phyloP scores from a whole-genome alignment of 2,888 invertebrate species.

The Plemyria rubiginata region DNA sequence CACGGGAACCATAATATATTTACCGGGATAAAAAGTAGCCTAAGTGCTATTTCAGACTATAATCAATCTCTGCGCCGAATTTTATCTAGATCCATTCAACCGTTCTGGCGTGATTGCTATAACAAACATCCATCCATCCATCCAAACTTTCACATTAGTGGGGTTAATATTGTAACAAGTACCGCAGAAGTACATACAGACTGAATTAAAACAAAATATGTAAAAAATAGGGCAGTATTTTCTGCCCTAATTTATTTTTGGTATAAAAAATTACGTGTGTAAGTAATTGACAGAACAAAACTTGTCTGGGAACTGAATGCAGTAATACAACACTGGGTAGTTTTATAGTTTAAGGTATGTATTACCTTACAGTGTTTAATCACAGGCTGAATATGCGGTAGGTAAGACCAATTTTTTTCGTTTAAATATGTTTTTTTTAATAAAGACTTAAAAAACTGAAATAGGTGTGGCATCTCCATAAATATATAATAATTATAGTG shows the following conservation, averaged over 20 bases:
- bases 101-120: no score
- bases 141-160: no score
- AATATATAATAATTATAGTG: slow-evolving; percentile 46
- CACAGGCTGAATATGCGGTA: slow-evolving; percentile 46
- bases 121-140: no score
- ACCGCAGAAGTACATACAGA: background rate
- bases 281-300: background rate
- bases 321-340: slow-evolving; percentile 50
- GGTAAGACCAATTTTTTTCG: slow-evolving; percentile 39
- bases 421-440: slow-evolving; percentile 22
- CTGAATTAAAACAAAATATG: background rate
- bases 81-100: no score
- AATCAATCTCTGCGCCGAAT: no score
- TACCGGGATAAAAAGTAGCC: no score
- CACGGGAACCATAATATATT: no score
- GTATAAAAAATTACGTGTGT: background rate
- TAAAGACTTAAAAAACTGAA: slow-evolving; percentile 30
- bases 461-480: slow-evolving; percentile 46
- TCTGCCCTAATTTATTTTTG: background rate
- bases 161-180: no score
- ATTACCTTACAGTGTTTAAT: slow-evolving; percentile 42
- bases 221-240: background rate
- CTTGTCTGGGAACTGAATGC: slow-evolving; percentile 17
- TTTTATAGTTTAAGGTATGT: slow-evolving; percentile 46
- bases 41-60: no score